These are phyloP conservation scores for Spheniscus humboldti DNA, from an alignment of 2,797 vertebrate genomes.

Conservation along the genomic window DNA sequence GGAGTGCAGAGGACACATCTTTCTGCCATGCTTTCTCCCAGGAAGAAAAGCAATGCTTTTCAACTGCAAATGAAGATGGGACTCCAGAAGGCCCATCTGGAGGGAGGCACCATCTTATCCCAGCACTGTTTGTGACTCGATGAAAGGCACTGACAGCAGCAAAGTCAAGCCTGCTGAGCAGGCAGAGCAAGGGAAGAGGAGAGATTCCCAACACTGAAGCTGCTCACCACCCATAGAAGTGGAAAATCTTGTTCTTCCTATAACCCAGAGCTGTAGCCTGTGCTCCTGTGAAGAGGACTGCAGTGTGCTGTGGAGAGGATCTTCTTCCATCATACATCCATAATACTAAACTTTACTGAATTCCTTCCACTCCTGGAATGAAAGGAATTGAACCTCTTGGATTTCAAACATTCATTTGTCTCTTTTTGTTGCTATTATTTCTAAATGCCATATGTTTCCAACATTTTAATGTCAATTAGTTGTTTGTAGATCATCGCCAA, in stretches of 20 bases:
- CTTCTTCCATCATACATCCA: not conserved
- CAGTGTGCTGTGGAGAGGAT: not conserved
- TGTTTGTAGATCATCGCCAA: not conserved
- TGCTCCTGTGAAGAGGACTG: not conserved
- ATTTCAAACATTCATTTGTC: not conserved
- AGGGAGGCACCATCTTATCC: not conserved
- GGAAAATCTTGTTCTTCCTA: not conserved
- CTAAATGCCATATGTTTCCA: not conserved
- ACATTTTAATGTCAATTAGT: not conserved
- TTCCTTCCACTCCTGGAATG: not conserved
- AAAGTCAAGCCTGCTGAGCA: not conserved
- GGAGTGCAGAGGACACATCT: not conserved
- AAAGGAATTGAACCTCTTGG: not conserved
- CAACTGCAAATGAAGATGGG: not conserved
- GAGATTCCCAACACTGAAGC: not conserved
- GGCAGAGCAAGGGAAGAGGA: not conserved
- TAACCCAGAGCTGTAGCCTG: not conserved
- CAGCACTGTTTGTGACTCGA: rapidly evolving
- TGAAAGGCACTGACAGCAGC: not conserved
- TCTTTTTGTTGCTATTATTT: not conserved
- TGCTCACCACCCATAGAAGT: not conserved
- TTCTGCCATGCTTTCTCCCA: not conserved
- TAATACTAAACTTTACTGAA: not conserved
- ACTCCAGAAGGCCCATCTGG: not conserved
- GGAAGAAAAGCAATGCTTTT: not conserved